phyloP scores from a whole-genome alignment of 2,113 vertebrate species.

The Oxygymnocypris stewartii region DNA sequence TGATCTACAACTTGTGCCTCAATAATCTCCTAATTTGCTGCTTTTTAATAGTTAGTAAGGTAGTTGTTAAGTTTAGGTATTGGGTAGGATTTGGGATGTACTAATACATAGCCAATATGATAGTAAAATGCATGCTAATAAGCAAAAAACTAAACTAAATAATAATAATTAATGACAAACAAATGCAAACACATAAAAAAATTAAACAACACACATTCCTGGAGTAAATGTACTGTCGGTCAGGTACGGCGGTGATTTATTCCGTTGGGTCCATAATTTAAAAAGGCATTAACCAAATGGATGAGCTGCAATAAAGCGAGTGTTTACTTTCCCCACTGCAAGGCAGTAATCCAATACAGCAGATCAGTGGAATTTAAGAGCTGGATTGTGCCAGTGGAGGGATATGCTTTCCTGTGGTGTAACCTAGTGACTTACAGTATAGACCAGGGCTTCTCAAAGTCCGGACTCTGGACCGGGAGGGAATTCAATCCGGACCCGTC shows the following conservation, averaged over 20 bases:
- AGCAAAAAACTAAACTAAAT: too few species aligned
- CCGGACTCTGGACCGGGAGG: too few species aligned
- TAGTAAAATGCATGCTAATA: too few species aligned
- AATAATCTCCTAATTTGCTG: too few species aligned
- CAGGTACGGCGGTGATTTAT: slow-evolving; percentile 55
- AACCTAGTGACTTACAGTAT: slow-evolving; percentile 24
- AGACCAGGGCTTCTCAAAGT: too few species aligned
- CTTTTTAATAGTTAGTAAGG: too few species aligned
- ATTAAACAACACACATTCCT: slow-evolving; percentile 31
- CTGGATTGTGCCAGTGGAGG: slow-evolving; percentile 54
- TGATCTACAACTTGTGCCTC: too few species aligned
- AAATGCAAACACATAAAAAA: slow-evolving; percentile 30
- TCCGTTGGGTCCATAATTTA: slow-evolving; percentile 65
- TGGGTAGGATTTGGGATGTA: too few species aligned
- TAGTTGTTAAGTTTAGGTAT: too few species aligned
- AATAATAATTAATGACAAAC: background rate
- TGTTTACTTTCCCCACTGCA: slow-evolving; percentile 64
- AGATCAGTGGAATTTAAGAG: slow-evolving; percentile 62
- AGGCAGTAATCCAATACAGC: slow-evolving; percentile 63
- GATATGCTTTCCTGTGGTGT: slow-evolving; percentile 55
- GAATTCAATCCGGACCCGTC: too few species aligned
- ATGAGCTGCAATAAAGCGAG: slow-evolving; percentile 69
- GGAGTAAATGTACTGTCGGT: slow-evolving; percentile 2
- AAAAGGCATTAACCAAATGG: slow-evolving; percentile 71
- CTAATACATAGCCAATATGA: too few species aligned